A percentile compares a stretch with the other conserved stretches of the same genome.
Conservation (phyloP, 2,113 vertebrate genomes). For the Nycticorax nycticorax region DNA sequence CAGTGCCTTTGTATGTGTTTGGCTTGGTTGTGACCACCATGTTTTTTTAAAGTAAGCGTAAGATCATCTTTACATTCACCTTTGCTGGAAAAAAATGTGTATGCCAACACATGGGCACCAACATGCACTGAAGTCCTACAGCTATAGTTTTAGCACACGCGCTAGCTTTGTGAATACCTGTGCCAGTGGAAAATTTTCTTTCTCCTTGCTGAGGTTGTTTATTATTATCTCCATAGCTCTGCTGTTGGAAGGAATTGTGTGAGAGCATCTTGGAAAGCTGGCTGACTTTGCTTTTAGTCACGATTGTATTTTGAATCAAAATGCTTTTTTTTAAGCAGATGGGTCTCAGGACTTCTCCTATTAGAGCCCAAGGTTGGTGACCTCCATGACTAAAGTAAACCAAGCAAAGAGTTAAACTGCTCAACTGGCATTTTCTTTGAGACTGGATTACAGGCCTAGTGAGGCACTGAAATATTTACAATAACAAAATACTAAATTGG, state of each 20-base stretch:
- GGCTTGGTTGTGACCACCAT: neutral
- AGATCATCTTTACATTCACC: neutral
- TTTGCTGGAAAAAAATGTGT: neutral
- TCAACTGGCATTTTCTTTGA: neutral
- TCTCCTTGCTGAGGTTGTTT: neutral
- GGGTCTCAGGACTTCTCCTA: neutral
- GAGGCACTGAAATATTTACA: neutral
- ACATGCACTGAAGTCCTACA: fast-evolving
- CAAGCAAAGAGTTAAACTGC: neutral
- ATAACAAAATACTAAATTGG: neutral
- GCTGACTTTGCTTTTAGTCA: neutral
- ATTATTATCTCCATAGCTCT: neutral
- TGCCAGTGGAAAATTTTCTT: neutral
- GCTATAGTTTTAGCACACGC: fast-evolving
- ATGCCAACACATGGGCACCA: neutral
- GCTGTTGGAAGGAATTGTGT: neutral
- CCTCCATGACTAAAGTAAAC: neutral
- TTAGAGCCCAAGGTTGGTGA: neutral
- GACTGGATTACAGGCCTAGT: neutral
- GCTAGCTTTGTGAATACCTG: fast-evolving
- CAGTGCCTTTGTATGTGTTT: neutral
- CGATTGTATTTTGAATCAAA: neutral
- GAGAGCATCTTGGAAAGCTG: neutral
- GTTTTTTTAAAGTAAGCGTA: neutral
- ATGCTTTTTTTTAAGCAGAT: neutral